Base-by-base conservation (phyloP, 2,888 invertebrate genomes). In the Polia nebulosa region DNA sequence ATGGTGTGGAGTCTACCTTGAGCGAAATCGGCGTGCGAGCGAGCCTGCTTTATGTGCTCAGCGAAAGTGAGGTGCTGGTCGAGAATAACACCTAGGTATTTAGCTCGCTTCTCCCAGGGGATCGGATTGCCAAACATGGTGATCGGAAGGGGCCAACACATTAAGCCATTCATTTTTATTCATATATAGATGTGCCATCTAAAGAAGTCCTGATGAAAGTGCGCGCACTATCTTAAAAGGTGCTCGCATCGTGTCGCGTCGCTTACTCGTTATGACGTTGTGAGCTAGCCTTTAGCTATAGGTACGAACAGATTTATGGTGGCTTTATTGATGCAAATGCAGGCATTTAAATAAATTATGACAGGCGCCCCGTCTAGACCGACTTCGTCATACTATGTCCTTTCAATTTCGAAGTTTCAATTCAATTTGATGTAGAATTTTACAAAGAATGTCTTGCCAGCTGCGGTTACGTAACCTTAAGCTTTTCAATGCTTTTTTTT, bases 291-390 rank as follows among this genome's bases (percentile, higher is more conserved):
- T 15, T 65, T 55, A 34, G 25, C 25, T 44, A n/a, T 55, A 57
- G 53, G 29, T 71, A 60, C 6, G 51, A 51, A 51, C 64, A 72
- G 52, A 64, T 81, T 78, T 72, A 81, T 78, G 27, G 73, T 52
- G 47, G 55, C 53, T 68, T 75, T 72, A 78, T 77, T 64, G 74
- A 74, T 79, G 80, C 80, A 78, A 78, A 74, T 75, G 64, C 63
- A 56, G 59, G 58, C 67, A 79, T 75, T 79, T 79, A 66, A 75
- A 79, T 79, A 74, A 66, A 74, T 78, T 74, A 74, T 74, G 73
- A 78, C 78, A 75, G 75, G 79, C 75, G 79, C 75, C 78, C 25
- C 41, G 75, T 75, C 79, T 75, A 79, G 75, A 74, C 74, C 20
- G 66, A 51, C 56, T 74, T 66, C 56, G 75, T 60, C 56, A 57